Percentiles rank a stretch among this genome's conserved stretches.
phyloP scores from a whole-genome alignment of 2,113 vertebrate species.

The Nothobranchius kuhntae region DNA sequence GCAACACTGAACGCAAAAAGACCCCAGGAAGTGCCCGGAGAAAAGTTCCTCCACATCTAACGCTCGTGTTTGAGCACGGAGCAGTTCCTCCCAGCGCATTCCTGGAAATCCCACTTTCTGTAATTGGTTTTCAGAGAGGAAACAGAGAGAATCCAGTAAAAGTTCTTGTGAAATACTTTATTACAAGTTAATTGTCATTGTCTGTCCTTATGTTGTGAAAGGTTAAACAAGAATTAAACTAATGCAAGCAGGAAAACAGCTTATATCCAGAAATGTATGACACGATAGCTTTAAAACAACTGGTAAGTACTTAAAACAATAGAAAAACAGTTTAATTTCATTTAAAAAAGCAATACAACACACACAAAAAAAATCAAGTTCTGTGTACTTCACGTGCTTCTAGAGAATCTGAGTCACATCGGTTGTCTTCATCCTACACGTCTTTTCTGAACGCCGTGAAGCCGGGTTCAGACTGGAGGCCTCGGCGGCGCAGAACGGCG shows the following conservation, averaged over 20 bases:
- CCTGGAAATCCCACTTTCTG: constrained; percentile 1
- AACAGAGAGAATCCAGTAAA: background rate
- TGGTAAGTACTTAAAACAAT: background rate
- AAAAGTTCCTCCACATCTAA: constrained; percentile 1
- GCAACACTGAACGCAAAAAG: constrained; percentile 15
- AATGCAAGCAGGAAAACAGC: background rate
- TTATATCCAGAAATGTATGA: background rate
- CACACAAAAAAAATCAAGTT: constrained; percentile 15
- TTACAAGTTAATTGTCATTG: background rate
- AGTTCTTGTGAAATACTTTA: constrained; percentile 9
- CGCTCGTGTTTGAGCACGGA: background rate
- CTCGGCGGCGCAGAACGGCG: no score
- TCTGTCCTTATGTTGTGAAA: background rate
- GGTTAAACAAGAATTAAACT: background rate
- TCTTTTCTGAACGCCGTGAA: no score
- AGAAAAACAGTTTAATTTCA: background rate
- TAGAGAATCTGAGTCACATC: no score
- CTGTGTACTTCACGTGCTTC: background rate
- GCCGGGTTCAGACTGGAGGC: no score
- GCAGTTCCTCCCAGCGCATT: background rate
- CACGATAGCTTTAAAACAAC: background rate
- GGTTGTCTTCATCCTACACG: no score
- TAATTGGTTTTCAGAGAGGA: constrained; percentile 9
- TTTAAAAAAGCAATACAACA: no score
- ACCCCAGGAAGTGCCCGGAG: background rate